These are phyloP conservation scores for Cyprinella venusta DNA, from an alignment of 2,797 vertebrate genomes.

Conservation along the genomic window DNA sequence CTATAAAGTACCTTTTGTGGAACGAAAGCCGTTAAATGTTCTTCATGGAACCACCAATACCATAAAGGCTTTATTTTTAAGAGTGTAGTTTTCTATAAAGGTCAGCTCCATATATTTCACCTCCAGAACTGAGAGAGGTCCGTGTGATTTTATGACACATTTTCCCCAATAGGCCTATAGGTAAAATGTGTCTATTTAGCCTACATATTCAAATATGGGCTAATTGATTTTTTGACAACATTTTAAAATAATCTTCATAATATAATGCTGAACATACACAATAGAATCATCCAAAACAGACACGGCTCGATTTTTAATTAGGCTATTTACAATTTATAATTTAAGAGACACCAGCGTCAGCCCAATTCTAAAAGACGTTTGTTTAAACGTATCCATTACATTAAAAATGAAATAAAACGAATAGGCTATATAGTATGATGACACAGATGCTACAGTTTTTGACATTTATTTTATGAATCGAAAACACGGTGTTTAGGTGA, in stretches of 20 bases:
- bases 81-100: not conserved
- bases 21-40: too few species aligned
- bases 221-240: conserved; percentile 1
- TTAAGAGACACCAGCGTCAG: not conserved
- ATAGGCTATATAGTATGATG: conserved; percentile 51
- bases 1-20: too few species aligned
- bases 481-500: conserved; percentile 76
- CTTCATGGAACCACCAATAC: too few species aligned
- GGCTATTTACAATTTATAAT: not conserved
- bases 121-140: not conserved
- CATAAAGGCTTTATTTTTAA: too few species aligned
- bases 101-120: not conserved
- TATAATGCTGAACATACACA: not conserved
- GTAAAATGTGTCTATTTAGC: not conserved
- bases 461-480: conserved; percentile 82
- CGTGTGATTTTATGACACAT: not conserved
- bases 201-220: not conserved
- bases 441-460: conserved; percentile 70
- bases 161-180: not conserved
- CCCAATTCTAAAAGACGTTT: not conserved
- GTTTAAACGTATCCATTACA: not conserved
- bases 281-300: not conserved
- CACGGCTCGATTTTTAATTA: not conserved
- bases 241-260: not conserved
- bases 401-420: conserved; percentile 52